Conservation (phyloP, 2,113 vertebrate species). For the Bothrops jararaca region DNA sequence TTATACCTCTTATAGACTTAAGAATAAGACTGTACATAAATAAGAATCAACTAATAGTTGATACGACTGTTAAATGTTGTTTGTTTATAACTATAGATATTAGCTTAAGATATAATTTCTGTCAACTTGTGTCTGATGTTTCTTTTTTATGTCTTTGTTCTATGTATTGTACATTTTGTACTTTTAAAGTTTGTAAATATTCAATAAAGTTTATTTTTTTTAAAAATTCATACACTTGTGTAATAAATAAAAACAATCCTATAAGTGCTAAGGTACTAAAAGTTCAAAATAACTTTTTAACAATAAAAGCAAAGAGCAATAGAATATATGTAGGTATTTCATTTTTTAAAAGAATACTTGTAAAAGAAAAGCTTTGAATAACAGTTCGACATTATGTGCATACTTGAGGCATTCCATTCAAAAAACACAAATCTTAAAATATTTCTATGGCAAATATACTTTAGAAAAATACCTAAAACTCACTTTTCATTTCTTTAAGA, state of each 20-base stretch:
- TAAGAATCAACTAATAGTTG: no score
- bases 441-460: not conserved
- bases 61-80: no score
- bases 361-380: not conserved
- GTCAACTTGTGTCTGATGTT: no score
- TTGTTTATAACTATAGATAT: no score
- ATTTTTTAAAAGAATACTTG: not conserved
- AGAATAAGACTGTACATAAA: no score
- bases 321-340: not conserved
- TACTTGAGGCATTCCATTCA: fast-evolving
- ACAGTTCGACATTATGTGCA: not conserved
- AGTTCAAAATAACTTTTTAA: not conserved
- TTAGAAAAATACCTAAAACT: not conserved
- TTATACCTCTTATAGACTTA: no score
- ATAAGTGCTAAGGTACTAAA: not conserved
- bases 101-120: no score
- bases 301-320: not conserved
- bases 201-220: no score
- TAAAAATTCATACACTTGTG: not conserved
- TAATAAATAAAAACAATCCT: not conserved
- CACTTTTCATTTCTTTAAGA: not conserved
- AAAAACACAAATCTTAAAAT: not conserved
- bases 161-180: no score
- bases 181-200: no score
- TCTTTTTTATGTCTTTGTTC: no score